phyloP scores from a whole-genome alignment of 2,888 invertebrate genomes.

The Caenorhabditis auriculariae region DNA sequence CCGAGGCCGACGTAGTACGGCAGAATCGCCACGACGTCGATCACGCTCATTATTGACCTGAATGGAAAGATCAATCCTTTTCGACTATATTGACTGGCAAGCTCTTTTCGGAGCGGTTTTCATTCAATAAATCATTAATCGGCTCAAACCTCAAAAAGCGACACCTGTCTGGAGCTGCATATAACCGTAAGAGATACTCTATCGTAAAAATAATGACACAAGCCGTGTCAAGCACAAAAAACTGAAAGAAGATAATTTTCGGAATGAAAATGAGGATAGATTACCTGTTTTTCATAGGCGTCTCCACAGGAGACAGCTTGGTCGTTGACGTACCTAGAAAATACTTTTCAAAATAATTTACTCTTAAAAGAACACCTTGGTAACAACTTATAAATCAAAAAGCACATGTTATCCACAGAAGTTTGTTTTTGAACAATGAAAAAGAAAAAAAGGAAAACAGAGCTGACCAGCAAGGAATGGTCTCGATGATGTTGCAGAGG shows the following conservation, averaged over 20 bases:
- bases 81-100: background rate
- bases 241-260: constrained; percentile 34
- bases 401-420: no score
- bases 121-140: constrained; percentile 1
- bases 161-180: constrained; percentile 85
- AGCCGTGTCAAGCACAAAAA: constrained; percentile 96
- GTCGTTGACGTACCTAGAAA: constrained; percentile 36
- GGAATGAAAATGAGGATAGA: background rate
- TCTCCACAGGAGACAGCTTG: constrained; percentile 81
- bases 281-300: constrained; percentile 76
- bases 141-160: constrained; percentile 59
- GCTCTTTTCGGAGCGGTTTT: background rate
- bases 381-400: background rate
- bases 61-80: constrained; percentile 1
- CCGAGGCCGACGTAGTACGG: constrained; percentile 98
- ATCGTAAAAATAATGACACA: constrained; percentile 99
- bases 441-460: background rate
- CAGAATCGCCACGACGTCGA: constrained; percentile 97
- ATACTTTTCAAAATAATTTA: constrained; percentile 15
- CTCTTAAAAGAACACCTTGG: no score
- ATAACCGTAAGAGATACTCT: constrained; percentile 86
- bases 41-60: constrained; percentile 96
- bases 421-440: background rate
- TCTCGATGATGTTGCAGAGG: constrained; percentile 96
- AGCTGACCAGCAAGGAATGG: constrained; percentile 64